Evolutionary conservation across 2,797 vertebrate genomes (phyloP).

Genomic region (Chelidonichthys spinosus): DNA sequence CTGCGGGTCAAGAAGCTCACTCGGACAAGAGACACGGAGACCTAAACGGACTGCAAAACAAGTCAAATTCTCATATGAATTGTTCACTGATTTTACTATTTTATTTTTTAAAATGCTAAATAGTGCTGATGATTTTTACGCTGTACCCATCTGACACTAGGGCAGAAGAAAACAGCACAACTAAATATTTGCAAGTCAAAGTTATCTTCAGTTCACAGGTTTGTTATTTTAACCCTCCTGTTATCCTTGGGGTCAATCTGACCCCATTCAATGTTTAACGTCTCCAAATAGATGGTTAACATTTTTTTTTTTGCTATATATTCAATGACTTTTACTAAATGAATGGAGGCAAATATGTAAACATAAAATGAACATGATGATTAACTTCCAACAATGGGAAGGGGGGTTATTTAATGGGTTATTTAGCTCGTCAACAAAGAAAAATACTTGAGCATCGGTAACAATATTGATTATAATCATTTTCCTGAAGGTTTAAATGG

Average conservation of each 20-base stretch:
- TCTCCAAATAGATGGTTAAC: background rate
- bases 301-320: background rate
- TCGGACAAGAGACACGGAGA: conserved; percentile 51
- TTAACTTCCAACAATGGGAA: too few relatives aligned
- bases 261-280: background rate
- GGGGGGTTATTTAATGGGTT: too few relatives aligned
- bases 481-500: too few relatives aligned
- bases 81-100: too few relatives aligned
- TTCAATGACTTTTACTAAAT: background rate
- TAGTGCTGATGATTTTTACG: background rate
- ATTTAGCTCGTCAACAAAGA: too few relatives aligned
- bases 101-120: background rate
- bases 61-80: too few relatives aligned
- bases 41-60: conserved; percentile 51
- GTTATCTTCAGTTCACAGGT: background rate
- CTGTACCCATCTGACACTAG: background rate
- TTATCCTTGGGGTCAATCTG: too few relatives aligned
- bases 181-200: background rate
- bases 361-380: background rate
- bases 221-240: too few relatives aligned
- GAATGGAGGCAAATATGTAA: background rate
- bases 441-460: too few relatives aligned
- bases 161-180: background rate
- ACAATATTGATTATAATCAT: too few relatives aligned
- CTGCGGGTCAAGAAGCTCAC: conserved; percentile 53